A percentile compares a stretch with the other conserved stretches of the same genome.
Evolutionary conservation across 1,140 invertebrate genomes (phyloP).

Genomic region (Drosophila simulans): DNA sequence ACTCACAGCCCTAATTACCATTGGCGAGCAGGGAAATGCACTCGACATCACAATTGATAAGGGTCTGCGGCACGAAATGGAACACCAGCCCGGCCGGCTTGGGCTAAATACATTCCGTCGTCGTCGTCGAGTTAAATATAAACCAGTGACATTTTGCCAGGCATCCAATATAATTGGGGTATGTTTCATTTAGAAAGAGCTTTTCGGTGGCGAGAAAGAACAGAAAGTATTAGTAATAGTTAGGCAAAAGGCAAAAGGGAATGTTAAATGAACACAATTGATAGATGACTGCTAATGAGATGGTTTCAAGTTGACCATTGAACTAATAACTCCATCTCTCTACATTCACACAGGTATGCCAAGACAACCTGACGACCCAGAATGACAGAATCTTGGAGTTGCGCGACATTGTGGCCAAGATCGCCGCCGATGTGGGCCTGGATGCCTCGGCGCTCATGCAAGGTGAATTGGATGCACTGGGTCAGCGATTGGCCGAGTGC

Average conservation of each 20-base stretch:
- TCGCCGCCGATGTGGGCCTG: slow-evolving; percentile 91
- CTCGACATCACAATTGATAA: slow-evolving; percentile 57
- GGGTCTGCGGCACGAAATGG: slow-evolving; percentile 8
- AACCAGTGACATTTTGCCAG: slow-evolving; percentile 56
- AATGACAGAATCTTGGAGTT: slow-evolving; percentile 89
- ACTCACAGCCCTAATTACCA: slow-evolving; percentile 53
- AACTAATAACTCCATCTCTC: slow-evolving; percentile 12
- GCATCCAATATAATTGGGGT: slow-evolving; percentile 33
- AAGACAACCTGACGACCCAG: slow-evolving; percentile 90
- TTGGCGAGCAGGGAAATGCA: slow-evolving; percentile 41
- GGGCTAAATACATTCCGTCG: slow-evolving; percentile 56
- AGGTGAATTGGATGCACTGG: slow-evolving; percentile 91
- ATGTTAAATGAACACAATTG: not conserved
- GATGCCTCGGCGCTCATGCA: slow-evolving; percentile 88
- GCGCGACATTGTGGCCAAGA: slow-evolving; percentile 90
- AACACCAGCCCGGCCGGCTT: slow-evolving; percentile 34
- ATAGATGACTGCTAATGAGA: not conserved
- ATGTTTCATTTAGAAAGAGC: not conserved
- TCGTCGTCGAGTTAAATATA: slow-evolving; percentile 54
- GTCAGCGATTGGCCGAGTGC: slow-evolving; percentile 90
- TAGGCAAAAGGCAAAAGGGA: not conserved
- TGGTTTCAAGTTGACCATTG: not conserved
- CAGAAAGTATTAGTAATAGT: not conserved
- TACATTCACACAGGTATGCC: slow-evolving; percentile 87
- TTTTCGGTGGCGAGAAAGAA: not conserved